Base-by-base conservation (phyloP, 2,113 vertebrate genomes). In the Rhinogobius similis region DNA sequence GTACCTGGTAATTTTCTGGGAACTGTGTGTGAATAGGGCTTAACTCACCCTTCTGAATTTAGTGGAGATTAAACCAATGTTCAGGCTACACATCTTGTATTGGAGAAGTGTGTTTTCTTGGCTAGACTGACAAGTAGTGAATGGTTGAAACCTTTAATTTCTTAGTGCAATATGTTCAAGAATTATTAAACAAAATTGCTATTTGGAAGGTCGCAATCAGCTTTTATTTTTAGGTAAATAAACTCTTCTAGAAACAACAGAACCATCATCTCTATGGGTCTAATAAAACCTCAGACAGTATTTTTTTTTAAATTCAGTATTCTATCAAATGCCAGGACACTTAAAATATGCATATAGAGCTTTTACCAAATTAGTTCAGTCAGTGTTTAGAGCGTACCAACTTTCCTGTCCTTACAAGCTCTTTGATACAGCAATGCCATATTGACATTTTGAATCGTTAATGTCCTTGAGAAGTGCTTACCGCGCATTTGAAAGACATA, bases 371-470 rank as follows among this genome's bases (percentile, higher is more conserved):
- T 21, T 50, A 1, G 21, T 21, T 21, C 46, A 21, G 20, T 21
- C 20, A 3, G 7, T n/a, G 8, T 16, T 5, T 21, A 50, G n/a
- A 50, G 46, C n/a, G 2, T 5, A 9, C 18, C 6, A n/a, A 55
- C n/a, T 26, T 26, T 55, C 23, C 52, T 55, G 11, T 9, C 23
- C 52, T 12, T 52, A n/a, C 7, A 23, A 32, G 63, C 70, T 43
- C 38, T 74, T 72, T 83, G 78, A 86, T 81, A 59, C n/a, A n/a
- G n/a, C n/a, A 79, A 85, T 68, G 74, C 69, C 84, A 83, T 83
- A 84, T 85, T 26, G 76, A 76, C 67, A 29, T 48, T 39, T 20
- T 86, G 41, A 76, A 84, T 90, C 73, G 64, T 85, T 84, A 67
- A 87, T 70, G 80, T 82, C 77, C 73, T 85, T 80, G 75, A 81